A percentile compares a stretch with the other conserved stretches of the same genome.
phyloP scores from a whole-genome alignment of 2,888 invertebrate genomes.

The Chrysopilus asiliformis region DNA sequence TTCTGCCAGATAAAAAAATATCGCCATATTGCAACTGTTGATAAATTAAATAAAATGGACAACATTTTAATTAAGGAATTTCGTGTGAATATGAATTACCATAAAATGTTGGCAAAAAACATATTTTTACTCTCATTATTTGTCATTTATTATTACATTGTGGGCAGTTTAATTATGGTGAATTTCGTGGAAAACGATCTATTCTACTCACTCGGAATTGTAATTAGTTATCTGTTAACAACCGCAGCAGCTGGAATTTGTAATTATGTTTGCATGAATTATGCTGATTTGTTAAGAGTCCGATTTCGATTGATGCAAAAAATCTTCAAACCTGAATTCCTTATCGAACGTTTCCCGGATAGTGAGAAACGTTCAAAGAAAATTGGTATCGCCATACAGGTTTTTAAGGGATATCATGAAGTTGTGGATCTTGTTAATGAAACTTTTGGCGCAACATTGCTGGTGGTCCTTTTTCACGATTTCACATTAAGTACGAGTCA shows the following conservation, averaged over 20 bases:
- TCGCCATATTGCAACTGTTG: slow-evolving; percentile 5
- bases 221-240: not conserved
- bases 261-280: slow-evolving; percentile 7
- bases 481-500: slow-evolving; percentile 8
- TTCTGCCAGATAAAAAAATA: slow-evolving; percentile 1
- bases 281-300: slow-evolving; percentile 4
- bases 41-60: slow-evolving; percentile 1
- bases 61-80: slow-evolving; percentile 5
- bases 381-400: not conserved
- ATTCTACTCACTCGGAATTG: not conserved
- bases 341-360: not conserved
- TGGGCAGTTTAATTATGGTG: not conserved
- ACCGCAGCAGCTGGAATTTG: not conserved
- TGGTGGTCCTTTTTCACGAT: slow-evolving; percentile 9
- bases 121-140: slow-evolving; percentile 1
- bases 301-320: slow-evolving; percentile 6
- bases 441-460: slow-evolving; percentile 4
- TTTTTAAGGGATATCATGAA: not conserved
- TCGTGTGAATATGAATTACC: slow-evolving; percentile 6
- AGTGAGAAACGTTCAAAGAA: not conserved
- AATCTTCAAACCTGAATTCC: slow-evolving; percentile 2
- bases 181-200: not conserved
- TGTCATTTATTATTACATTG: not conserved
- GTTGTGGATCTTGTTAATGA: slow-evolving; percentile 5
- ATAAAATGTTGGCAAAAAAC: slow-evolving; percentile 5